Percentiles rank a stretch among this genome's conserved stretches.
Conservation (phyloP, 2,888 invertebrate species). For the Callosobruchus maculatus region DNA sequence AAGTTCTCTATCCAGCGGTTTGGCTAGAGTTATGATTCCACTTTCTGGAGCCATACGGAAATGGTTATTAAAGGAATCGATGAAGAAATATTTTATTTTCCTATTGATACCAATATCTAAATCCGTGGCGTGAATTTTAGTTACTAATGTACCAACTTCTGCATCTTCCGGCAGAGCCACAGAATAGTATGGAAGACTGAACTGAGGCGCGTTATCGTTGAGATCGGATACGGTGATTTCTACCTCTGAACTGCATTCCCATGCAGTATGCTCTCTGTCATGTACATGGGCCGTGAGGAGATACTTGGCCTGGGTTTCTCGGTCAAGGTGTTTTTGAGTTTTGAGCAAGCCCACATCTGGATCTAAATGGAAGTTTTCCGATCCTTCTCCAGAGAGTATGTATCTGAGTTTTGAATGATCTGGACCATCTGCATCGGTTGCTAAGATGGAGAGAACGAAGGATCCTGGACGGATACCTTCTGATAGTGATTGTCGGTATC, state of each 20-base stretch:
- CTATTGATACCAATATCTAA: conserved; percentile 82
- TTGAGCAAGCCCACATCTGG: conserved; percentile 74
- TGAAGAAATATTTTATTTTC: conserved; percentile 76
- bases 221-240: conserved; percentile 73
- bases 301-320: conserved; percentile 73
- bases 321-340: conserved; percentile 70
- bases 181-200: conserved; percentile 69
- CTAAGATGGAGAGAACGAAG: conserved; percentile 69
- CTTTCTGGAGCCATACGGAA: conserved; percentile 80
- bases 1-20: conserved; percentile 83
- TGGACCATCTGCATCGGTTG: conserved; percentile 81
- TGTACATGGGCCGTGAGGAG: conserved; percentile 76
- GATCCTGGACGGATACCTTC: conserved; percentile 72
- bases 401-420: conserved; percentile 73
- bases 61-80: conserved; percentile 64
- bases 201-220: conserved; percentile 83
- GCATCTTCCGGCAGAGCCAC: conserved; percentile 85
- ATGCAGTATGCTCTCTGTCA: conserved; percentile 71
- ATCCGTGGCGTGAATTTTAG: conserved; percentile 84
- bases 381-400: conserved; percentile 74
- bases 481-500: conserved; percentile 67
- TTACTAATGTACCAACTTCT: conserved; percentile 80
- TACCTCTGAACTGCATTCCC: conserved; percentile 79
- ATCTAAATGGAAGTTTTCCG: conserved; percentile 76
- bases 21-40: conserved; percentile 81